Percentiles rank a stretch among this genome's conserved stretches.
phyloP scores from a whole-genome alignment of 2,113 vertebrate genomes.

The Collichthys lucidus region DNA sequence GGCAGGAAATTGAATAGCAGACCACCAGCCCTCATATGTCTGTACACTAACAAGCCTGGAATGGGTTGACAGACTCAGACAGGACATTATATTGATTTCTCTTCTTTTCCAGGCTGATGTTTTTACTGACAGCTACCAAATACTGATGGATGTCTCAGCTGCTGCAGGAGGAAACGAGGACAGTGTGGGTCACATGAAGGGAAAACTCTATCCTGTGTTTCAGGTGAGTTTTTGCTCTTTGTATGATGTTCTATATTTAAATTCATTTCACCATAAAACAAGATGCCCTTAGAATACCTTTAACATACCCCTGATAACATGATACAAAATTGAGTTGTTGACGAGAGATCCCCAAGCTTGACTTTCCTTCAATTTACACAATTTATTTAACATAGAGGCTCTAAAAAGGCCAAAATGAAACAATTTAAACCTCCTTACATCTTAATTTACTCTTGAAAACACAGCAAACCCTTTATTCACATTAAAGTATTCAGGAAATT shows the following conservation, averaged over 20 bases:
- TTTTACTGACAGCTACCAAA: constrained; percentile 8
- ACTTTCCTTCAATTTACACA: no score
- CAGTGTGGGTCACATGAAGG: neutral
- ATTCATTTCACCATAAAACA: neutral
- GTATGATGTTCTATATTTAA: neutral
- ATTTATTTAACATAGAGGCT: no score
- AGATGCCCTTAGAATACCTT: neutral
- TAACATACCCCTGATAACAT: neutral
- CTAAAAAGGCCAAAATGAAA: no score
- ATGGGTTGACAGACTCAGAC: neutral
- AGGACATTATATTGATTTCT: neutral
- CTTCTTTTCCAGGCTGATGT: neutral
- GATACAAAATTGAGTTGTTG: neutral
- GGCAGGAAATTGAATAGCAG: neutral
- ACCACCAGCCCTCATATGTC: neutral
- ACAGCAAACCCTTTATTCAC: no score
- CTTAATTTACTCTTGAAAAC: no score
- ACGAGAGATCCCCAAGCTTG: neutral
- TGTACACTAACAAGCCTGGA: constrained; percentile 3
- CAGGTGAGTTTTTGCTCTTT: neutral
- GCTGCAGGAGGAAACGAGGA: neutral
- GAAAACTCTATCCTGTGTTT: neutral
- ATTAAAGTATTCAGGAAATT: no score
- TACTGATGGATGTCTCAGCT: constrained; percentile 17
- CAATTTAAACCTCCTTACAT: no score